Base-by-base conservation (phyloP, 2,797 vertebrate species). In the Iguana delicatissima region DNA sequence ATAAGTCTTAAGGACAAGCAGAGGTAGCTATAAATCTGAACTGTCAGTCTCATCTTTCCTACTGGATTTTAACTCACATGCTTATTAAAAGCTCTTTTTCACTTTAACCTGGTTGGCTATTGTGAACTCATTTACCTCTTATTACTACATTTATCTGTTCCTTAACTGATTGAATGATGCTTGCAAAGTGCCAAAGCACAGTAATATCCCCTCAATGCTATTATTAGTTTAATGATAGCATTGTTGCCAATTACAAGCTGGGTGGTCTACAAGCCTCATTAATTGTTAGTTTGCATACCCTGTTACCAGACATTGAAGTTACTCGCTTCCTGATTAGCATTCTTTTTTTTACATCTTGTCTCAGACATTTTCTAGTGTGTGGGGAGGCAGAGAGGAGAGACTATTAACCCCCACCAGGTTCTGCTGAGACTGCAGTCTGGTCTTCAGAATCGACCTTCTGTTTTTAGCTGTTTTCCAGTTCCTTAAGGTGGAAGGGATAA, bases 211-310 rank as follows among this genome's bases (percentile, higher is more conserved):
- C 86, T 24, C 87, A 89, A 24, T 82, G 88, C 29, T n/a, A 24
- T 91, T 95, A 82, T 93, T 95, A 88, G 72, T 79, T 85, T 93
- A 94, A 93, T 84, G 88, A 22, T 87, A 42, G 32, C 2, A 0
- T 29, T 92, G 72, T 50, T 82, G 55, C 76, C 76, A 91, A 62
- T 85, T 88, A 88, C 59, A 52, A 62, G 26, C 90, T 88, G 80
- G 86, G 86, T 91, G 91, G 85, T 80, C 85, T 89, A 64, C 81
- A 92, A 81, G 81, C 74, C 73, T 90, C 80, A 90, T 92, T 90
- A 87, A 88, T 87, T 80, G 73, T 87, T 72, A 59, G 64, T 85
- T 90, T 80, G 79, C 59, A 24, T 64, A 29, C 80, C 84, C 55
- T 88, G 20, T 89, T 77, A 85, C 57, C 57, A 69, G 80, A 42